These are phyloP conservation scores for Goniozus legneri DNA, from an alignment of 1,140 invertebrate genomes.

Conservation along the genomic window DNA sequence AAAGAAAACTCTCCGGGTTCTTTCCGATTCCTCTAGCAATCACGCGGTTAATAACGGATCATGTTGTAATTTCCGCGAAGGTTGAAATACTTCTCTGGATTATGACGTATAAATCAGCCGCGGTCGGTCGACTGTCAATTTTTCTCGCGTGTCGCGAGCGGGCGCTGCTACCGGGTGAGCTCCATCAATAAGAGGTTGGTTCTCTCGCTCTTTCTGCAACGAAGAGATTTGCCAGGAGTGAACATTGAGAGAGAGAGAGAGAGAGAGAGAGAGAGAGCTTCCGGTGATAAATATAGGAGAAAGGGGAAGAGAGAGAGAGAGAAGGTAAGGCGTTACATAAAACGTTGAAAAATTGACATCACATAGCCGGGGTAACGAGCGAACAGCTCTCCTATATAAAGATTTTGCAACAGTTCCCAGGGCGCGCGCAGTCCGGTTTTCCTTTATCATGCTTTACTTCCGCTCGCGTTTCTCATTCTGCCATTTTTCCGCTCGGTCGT, in stretches of 20 bases:
- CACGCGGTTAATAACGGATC: no score
- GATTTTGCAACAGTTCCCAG: no score
- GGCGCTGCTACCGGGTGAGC: not conserved
- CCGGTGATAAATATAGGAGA: constrained; percentile 27
- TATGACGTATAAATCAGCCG: constrained; percentile 27
- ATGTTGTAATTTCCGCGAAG: no score
- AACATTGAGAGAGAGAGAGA: not conserved
- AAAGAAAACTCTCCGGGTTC: no score
- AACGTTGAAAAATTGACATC: constrained; percentile 30
- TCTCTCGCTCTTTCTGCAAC: no score
- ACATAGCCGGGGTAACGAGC: constrained; percentile 13
- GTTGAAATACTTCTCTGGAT: constrained; percentile 3
- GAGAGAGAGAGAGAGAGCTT: not conserved
- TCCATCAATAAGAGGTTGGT: constrained; percentile 28
- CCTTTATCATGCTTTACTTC: not conserved
- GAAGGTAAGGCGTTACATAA: constrained; percentile 2
- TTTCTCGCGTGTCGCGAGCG: constrained; percentile 11
- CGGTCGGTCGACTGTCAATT: constrained; percentile 22
- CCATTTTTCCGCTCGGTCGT: no score
- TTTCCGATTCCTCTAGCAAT: no score
- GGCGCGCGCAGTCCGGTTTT: no score
- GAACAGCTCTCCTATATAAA: no score
- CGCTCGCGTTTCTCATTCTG: not conserved
- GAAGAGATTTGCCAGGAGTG: constrained; percentile 25
- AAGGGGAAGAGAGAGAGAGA: no score